Conservation (phyloP, 2,113 vertebrate species). For the Leptocoma aspasia region DNA sequence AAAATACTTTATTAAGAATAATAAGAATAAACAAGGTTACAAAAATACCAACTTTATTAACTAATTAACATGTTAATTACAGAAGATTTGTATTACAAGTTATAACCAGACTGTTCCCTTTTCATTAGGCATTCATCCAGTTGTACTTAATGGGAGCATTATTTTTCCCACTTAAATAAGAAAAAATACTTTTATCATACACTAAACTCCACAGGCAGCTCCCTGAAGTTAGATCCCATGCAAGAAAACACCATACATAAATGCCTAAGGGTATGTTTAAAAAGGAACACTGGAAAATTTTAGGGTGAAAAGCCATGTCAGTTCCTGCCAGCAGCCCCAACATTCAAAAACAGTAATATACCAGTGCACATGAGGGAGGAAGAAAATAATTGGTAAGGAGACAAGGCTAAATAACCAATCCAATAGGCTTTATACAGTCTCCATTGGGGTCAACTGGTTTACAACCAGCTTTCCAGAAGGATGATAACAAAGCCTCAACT, state of each 20-base stretch:
- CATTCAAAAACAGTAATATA: conserved; percentile 25
- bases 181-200: conserved; percentile 50
- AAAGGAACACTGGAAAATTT: conserved; percentile 59
- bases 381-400: neutral
- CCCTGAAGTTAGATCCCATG: conserved; percentile 17
- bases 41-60: conserved; percentile 79
- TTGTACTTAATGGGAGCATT: conserved; percentile 42
- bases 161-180: conserved; percentile 59
- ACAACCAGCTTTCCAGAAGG: neutral
- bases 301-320: conserved; percentile 11
- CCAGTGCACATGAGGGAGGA: neutral
- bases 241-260: conserved; percentile 34
- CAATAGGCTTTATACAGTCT: neutral
- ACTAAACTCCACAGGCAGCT: conserved; percentile 54
- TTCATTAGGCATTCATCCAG: conserved; percentile 40
- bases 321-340: conserved; percentile 49
- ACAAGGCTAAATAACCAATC: neutral
- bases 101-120: conserved; percentile 72
- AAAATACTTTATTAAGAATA: conserved; percentile 82
- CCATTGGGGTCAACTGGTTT: neutral
- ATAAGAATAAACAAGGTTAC: conserved; percentile 76
- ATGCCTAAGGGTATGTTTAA: conserved; percentile 27
- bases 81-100: conserved; percentile 68
- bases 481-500: neutral
- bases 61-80: conserved; percentile 71